Conservation (phyloP, 2,888 invertebrate species). For the Sinelater perroti region DNA sequence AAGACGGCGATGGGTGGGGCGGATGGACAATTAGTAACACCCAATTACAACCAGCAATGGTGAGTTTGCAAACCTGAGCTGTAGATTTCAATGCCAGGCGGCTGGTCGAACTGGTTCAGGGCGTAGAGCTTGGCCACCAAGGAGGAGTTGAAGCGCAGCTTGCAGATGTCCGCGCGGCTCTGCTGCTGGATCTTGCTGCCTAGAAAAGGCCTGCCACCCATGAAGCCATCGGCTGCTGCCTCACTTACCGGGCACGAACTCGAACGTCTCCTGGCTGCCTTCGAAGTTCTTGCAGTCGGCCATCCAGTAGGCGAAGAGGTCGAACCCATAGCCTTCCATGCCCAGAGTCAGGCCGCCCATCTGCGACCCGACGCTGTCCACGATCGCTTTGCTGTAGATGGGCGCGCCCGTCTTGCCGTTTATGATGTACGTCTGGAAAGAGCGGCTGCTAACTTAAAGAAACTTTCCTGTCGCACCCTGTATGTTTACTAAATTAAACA, state of each 20-base stretch:
- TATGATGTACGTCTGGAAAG: conserved; percentile 63
- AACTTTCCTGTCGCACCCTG: not conserved
- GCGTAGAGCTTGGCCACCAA: conserved; percentile 73
- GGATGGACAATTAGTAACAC: too few species aligned
- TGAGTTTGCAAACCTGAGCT: conserved; percentile 71
- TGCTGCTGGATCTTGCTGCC: conserved; percentile 44
- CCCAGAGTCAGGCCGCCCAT: conserved; percentile 68
- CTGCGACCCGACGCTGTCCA: conserved; percentile 69
- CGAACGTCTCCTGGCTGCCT: conserved; percentile 63
- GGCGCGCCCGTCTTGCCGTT: conserved; percentile 71
- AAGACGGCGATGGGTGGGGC: too few species aligned
- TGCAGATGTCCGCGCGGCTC: conserved; percentile 69
- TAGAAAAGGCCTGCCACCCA: conserved; percentile 12
- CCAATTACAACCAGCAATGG: too few species aligned
- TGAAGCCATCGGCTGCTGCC: too few species aligned
- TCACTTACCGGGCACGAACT: conserved; percentile 60
- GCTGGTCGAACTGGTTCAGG: conserved; percentile 70
- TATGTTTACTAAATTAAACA: conserved; percentile 22
- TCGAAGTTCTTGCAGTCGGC: conserved; percentile 68
- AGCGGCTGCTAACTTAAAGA: conserved; percentile 5
- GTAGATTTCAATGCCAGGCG: conserved; percentile 78
- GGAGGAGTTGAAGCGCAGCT: conserved; percentile 74
- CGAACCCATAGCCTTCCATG: conserved; percentile 72
- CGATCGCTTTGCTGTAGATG: conserved; percentile 65
- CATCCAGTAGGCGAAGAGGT: conserved; percentile 82